Conservation (phyloP, 2,113 vertebrate species). For the Axis porcinus region DNA sequence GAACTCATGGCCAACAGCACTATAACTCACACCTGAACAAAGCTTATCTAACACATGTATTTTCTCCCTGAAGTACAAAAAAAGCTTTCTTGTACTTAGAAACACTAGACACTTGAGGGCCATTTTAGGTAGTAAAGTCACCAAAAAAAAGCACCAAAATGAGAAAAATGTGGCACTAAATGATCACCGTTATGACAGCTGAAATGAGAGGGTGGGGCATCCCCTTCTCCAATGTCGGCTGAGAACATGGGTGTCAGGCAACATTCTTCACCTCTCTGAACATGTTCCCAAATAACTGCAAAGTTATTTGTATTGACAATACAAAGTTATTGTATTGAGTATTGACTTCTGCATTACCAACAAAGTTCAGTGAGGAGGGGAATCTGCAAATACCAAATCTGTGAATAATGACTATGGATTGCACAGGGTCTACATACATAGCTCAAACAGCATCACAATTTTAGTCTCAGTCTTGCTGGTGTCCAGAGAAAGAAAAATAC, state of each 20-base stretch:
- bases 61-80: background rate
- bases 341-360: background rate
- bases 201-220: background rate
- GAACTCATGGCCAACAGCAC: background rate
- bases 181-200: rapidly evolving
- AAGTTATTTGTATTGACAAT: too few species aligned
- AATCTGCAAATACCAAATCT: conserved; percentile 20
- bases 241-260: background rate
- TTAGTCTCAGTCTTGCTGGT: background rate
- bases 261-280: background rate
- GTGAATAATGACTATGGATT: background rate
- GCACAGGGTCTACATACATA: background rate
- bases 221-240: background rate
- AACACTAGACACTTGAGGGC: background rate
- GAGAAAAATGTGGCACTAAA: background rate
- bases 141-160: background rate
- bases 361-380: background rate
- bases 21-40: background rate
- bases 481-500: conserved; percentile 54
- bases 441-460: background rate
- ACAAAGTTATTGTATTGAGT: too few species aligned
- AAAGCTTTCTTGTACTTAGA: background rate
- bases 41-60: background rate
- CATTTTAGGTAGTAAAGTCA: background rate
- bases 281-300: background rate